These are phyloP conservation scores for Macrophya alboannulata DNA, from an alignment of 2,888 invertebrate genomes.

Conservation along the genomic window DNA sequence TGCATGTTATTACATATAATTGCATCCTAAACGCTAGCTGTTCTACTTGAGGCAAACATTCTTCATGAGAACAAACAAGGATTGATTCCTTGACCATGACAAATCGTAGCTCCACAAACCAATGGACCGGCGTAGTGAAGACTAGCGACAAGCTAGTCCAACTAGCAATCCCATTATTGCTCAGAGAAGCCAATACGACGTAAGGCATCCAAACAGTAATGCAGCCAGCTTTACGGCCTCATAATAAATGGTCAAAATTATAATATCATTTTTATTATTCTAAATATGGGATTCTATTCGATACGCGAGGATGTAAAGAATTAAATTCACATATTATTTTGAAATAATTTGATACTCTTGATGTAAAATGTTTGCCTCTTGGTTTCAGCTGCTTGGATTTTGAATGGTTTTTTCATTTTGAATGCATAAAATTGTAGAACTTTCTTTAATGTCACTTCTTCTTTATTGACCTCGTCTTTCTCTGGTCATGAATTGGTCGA, in stretches of 20 bases:
- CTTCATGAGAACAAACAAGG: conserved; percentile 17
- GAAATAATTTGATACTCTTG: conserved; percentile 43
- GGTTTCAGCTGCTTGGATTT: conserved; percentile 51
- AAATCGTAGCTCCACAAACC: conserved; percentile 26
- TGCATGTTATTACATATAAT: conserved; percentile 27
- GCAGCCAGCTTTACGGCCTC: conserved; percentile 58
- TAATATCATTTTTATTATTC: conserved; percentile 32
- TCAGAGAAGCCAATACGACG: conserved; percentile 61
- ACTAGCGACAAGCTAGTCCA: conserved; percentile 75
- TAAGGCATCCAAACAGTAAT: conserved; percentile 66
- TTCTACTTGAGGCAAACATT: conserved; percentile 44
- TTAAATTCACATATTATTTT: conserved; percentile 56
- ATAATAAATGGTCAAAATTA: conserved; percentile 12
- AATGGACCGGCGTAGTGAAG: conserved; percentile 77
- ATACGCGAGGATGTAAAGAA: conserved; percentile 65
- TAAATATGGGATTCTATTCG: conserved; percentile 61
- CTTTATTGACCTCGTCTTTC: conserved; percentile 80
- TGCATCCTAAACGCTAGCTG: conserved; percentile 35
- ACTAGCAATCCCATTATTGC: conserved; percentile 68
- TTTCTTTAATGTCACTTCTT: conserved; percentile 22
- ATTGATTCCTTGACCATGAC: conserved; percentile 6
- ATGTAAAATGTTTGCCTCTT: conserved; percentile 58
- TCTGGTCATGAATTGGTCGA: conserved; percentile 82
- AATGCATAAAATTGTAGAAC: conserved; percentile 23
- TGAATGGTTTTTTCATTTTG: conserved; percentile 31